Evolutionary conservation across 2,113 vertebrate genomes (phyloP).

Genomic region (Pungitius pungitius): DNA sequence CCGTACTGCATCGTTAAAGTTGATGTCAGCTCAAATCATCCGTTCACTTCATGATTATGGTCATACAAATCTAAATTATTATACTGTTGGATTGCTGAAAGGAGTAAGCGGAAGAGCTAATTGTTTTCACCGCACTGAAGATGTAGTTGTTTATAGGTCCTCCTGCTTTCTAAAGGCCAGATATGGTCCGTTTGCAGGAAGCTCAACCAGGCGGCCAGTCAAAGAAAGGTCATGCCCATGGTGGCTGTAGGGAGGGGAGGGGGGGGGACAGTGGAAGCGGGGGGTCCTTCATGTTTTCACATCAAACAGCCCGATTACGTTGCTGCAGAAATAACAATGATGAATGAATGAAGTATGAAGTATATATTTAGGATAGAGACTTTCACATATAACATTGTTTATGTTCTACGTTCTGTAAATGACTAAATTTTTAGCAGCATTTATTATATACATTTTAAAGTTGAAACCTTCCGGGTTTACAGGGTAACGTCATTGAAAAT

Average conservation of each 20-base stretch:
- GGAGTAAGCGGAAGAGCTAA: too few relatives aligned
- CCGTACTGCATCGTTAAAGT: neutral
- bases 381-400: neutral
- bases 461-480: conserved; percentile 26
- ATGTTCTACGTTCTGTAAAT: neutral
- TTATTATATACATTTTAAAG: conserved; percentile 7
- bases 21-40: neutral
- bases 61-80: too few relatives aligned
- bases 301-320: conserved; percentile 66
- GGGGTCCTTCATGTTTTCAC: conserved; percentile 73
- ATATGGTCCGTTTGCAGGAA: conserved; percentile 57
- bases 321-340: too few relatives aligned
- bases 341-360: too few relatives aligned
- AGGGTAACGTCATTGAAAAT: conserved; percentile 9
- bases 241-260: conserved; percentile 49
- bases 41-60: neutral
- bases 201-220: conserved; percentile 59
- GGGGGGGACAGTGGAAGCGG: conserved; percentile 43
- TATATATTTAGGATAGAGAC: neutral
- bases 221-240: conserved; percentile 78
- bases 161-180: conserved; percentile 48
- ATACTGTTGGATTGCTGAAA: too few relatives aligned
- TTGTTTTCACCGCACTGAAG: too few relatives aligned
- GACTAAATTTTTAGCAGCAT: neutral
- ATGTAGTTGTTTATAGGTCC: neutral